These are phyloP conservation scores for Tor tambroides DNA, from an alignment of 2,113 vertebrate species.

Conservation along the genomic window DNA sequence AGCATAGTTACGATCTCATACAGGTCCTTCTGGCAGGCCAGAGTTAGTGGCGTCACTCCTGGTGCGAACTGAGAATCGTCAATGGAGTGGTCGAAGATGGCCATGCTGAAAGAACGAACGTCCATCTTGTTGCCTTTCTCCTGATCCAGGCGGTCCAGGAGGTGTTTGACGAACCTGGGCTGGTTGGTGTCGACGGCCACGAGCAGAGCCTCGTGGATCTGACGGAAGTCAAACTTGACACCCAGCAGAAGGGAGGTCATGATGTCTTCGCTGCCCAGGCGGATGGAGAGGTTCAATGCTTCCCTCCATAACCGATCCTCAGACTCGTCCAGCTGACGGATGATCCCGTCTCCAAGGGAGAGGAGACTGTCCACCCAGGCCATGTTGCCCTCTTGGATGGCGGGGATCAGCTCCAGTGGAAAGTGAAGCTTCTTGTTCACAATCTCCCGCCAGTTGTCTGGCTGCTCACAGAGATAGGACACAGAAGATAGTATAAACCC, in stretches of 20 bases:
- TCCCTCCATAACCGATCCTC: constrained; percentile 87
- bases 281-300: constrained; percentile 87
- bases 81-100: constrained; percentile 87
- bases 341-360: constrained; percentile 74
- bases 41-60: constrained; percentile 85
- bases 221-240: constrained; percentile 88
- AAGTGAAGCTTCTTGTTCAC: constrained; percentile 86
- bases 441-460: constrained; percentile 85
- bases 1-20: constrained; percentile 87
- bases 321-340: constrained; percentile 82
- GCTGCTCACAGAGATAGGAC: constrained; percentile 46
- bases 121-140: constrained; percentile 90
- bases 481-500: not conserved
- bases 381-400: constrained; percentile 82
- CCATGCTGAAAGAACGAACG: constrained; percentile 85
- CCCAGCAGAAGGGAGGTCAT: constrained; percentile 78
- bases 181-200: constrained; percentile 89
- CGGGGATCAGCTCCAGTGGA: constrained; percentile 78
- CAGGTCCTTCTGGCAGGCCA: constrained; percentile 88
- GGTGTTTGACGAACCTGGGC: constrained; percentile 76
- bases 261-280: constrained; percentile 76
- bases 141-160: constrained; percentile 83
- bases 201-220: constrained; percentile 87
- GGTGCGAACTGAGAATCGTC: constrained; percentile 88
- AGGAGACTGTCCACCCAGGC: constrained; percentile 77